Evolutionary conservation across 2,888 invertebrate genomes (phyloP), one percentile per base, ranked within the genome.

Genomic region (Lordiphosa andalusiaca): DNA sequence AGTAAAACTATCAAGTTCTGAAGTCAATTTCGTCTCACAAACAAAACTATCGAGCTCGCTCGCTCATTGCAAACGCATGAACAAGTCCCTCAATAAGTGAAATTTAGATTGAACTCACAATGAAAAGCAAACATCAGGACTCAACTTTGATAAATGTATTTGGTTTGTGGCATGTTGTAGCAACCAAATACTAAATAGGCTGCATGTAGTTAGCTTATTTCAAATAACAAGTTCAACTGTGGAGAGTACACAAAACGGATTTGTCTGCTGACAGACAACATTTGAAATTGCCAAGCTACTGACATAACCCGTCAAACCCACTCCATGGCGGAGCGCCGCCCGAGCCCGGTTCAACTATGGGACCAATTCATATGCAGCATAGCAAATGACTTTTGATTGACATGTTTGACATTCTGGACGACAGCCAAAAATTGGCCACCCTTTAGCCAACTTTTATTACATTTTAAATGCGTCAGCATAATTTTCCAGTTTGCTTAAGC

Each of bases 371-470:
- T 50, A 51, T 42, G 46, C 55, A 39, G 60, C 55, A 67, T 64
- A 53, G 64, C 74, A 81, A 80, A 81, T 84, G 72, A 78, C 80
- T 72, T 84, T 81, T 81, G 80, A 81, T 84, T 81, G 80, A 81
- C 80, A 71, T 82, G 80, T 84, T 84, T 81, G 84, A 81, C 84
- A 81, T 80, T 74, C 69, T 69, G 82, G 74, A 67, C 77, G 81
- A 81, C 73, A 73, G 69, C 74, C 78, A 77, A 69, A 84, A 77
- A 81, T 68, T 74, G 25, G 25, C 25, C 25, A 25, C 25, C 25
- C 25, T 25, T 25, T 25, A 6, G 84, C 59, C 61, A 53, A 44
- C 54, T 54, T 63, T 77, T 71, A 80, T 77, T 77, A 67, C 81
- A 73, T 59, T 71, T 77, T 67, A 68, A 81, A 66, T 69, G 77